phyloP scores from a whole-genome alignment of 2,113 vertebrate genomes.

The Mionectes macconnelli region DNA sequence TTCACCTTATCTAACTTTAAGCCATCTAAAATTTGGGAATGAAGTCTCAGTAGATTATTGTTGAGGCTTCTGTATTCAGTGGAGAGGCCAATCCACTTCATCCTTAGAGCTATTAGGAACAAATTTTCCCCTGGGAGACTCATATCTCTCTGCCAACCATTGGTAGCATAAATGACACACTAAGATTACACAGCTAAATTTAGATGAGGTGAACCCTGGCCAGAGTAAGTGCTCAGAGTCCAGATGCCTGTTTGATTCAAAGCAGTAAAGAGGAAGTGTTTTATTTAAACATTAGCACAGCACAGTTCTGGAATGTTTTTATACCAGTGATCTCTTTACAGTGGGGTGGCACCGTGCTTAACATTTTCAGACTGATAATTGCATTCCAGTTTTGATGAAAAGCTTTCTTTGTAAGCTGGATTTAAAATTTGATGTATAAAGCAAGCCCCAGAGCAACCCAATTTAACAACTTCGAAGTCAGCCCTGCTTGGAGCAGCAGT shows the following conservation, averaged over 20 bases:
- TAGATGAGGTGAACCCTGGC: neutral
- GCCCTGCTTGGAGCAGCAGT: neutral
- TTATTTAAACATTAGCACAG: neutral
- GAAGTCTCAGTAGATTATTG: neutral
- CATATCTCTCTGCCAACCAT: neutral
- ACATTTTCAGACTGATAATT: neutral
- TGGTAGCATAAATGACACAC: neutral
- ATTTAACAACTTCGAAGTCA: constrained; percentile 3
- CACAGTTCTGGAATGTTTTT: neutral
- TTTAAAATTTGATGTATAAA: neutral
- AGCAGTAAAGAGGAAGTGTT: neutral
- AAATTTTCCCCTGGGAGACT: neutral
- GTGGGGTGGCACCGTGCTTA: neutral
- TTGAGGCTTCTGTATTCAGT: neutral
- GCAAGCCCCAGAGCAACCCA: neutral
- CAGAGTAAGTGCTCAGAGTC: neutral
- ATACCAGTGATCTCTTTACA: neutral
- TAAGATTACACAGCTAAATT: neutral
- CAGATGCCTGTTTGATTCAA: neutral
- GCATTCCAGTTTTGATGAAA: constrained; percentile 6
- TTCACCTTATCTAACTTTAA: neutral
- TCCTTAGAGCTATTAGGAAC: neutral
- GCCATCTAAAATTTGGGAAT: neutral
- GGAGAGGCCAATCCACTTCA: neutral
- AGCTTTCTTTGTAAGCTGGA: constrained; percentile 7